Conservation (phyloP, 2,888 invertebrate species). For the Luperina nickerlii region DNA sequence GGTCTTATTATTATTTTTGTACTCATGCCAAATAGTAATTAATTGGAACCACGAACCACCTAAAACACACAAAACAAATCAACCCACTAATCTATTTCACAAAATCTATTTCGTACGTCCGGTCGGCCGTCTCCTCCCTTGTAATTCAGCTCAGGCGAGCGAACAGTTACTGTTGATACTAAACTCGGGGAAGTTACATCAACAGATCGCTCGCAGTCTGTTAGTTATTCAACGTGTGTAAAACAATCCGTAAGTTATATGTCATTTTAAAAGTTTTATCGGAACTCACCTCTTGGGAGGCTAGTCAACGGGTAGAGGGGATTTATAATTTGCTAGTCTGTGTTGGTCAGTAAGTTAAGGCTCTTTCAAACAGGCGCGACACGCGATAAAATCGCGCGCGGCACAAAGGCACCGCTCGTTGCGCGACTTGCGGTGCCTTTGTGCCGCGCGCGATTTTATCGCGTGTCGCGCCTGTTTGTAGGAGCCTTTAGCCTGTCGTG, state of each 20-base stretch:
- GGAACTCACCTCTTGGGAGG: not conserved
- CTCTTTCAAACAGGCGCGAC: too few relatives aligned
- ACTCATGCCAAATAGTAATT: not conserved
- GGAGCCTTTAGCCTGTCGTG: too few relatives aligned
- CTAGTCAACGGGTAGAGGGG: not conserved
- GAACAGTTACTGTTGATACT: slow-evolving; percentile 27
- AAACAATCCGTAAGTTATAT: slow-evolving; percentile 50
- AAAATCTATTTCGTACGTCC: slow-evolving; percentile 14
- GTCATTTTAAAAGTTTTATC: slow-evolving; percentile 52
- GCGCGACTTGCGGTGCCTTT: too few relatives aligned
- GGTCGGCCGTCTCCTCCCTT: not conserved
- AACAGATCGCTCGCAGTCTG: slow-evolving; percentile 38
- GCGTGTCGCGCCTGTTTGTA: too few relatives aligned
- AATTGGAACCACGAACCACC: not conserved
- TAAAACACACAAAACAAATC: slow-evolving; percentile 22
- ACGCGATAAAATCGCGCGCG: too few relatives aligned
- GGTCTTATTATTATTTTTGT: not conserved
- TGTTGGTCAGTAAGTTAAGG: too few relatives aligned
- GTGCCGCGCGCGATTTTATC: too few relatives aligned
- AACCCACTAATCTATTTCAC: slow-evolving; percentile 1
- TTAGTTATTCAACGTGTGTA: slow-evolving; percentile 53
- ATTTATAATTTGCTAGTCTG: not conserved
- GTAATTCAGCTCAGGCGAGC: slow-evolving; percentile 18
- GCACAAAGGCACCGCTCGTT: too few relatives aligned
- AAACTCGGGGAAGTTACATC: slow-evolving; percentile 34